These are phyloP conservation scores for Mycetomoellerius zeteki DNA, from an alignment of 1,140 invertebrate genomes.

Conservation along the genomic window DNA sequence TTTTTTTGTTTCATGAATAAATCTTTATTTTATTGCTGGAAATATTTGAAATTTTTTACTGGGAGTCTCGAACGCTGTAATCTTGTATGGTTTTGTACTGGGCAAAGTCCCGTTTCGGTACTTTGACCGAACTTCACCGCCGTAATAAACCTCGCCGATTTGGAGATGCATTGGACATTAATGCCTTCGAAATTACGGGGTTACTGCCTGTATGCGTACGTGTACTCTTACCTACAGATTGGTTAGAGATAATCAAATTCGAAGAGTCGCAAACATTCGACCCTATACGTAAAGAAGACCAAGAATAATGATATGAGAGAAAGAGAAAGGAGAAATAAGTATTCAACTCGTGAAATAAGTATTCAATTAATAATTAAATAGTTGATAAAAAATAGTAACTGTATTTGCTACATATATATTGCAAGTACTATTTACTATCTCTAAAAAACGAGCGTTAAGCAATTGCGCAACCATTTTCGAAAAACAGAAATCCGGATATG, in stretches of 20 bases:
- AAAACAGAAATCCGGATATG: background rate
- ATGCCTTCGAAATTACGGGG: constrained; percentile 63
- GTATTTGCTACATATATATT: background rate
- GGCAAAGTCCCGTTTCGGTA: background rate
- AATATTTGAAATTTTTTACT: background rate
- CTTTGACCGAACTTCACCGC: constrained; percentile 2
- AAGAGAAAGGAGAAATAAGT: background rate
- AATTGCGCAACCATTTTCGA: background rate
- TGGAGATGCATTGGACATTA: constrained; percentile 40
- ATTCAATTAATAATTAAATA: background rate
- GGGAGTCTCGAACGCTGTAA: background rate
- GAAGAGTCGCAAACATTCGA: background rate
- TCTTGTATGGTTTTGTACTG: background rate
- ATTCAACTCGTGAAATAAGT: background rate
- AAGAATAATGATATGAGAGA: background rate
- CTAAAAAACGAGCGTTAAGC: background rate
- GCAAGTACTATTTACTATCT: background rate
- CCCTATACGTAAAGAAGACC: background rate
- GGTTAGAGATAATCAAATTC: constrained; percentile 5
- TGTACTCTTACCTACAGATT: background rate
- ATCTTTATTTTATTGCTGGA: background rate
- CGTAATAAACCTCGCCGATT: constrained; percentile 54
- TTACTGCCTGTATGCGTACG: background rate
- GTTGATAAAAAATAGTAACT: background rate
- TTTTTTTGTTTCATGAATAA: background rate